phyloP scores from a whole-genome alignment of 2,113 vertebrate species.

The Neoarius graeffei region DNA sequence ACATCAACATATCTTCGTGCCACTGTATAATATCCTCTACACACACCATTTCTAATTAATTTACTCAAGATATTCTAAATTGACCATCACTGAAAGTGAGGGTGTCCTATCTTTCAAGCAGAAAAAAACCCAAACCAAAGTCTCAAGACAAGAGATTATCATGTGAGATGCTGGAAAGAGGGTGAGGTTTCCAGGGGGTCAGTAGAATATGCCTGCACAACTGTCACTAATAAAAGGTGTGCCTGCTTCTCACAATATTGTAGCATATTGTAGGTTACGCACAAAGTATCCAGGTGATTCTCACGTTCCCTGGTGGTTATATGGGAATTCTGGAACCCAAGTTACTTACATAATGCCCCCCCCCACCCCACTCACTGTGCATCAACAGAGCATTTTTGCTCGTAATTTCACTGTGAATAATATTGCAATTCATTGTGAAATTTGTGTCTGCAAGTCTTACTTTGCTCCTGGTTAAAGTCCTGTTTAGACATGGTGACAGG shows the following conservation, averaged over 20 bases:
- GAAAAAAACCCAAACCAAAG: too few species aligned
- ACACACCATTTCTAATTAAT: background rate
- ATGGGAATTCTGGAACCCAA: background rate
- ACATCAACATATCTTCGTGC: too few species aligned
- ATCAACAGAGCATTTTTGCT: background rate
- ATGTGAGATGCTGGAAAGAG: too few species aligned
- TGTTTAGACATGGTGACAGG: slow-evolving; percentile 87
- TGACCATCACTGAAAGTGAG: background rate
- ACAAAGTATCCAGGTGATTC: background rate
- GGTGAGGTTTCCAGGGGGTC: too few species aligned
- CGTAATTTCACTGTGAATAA: background rate
- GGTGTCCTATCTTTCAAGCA: too few species aligned
- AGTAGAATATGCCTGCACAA: too few species aligned
- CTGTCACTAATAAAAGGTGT: background rate
- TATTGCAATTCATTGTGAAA: background rate
- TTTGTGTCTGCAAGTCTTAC: slow-evolving; percentile 69
- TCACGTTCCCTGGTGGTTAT: background rate
- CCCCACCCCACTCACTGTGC: too few species aligned
- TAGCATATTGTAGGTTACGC: background rate
- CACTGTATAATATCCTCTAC: too few species aligned
- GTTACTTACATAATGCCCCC: background rate
- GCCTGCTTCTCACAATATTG: background rate
- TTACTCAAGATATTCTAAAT: background rate
- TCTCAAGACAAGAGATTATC: too few species aligned
- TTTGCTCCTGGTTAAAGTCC: slow-evolving; percentile 89